Conservation (phyloP, 2,113 vertebrate species). For the Phylloscopus whistleri region DNA sequence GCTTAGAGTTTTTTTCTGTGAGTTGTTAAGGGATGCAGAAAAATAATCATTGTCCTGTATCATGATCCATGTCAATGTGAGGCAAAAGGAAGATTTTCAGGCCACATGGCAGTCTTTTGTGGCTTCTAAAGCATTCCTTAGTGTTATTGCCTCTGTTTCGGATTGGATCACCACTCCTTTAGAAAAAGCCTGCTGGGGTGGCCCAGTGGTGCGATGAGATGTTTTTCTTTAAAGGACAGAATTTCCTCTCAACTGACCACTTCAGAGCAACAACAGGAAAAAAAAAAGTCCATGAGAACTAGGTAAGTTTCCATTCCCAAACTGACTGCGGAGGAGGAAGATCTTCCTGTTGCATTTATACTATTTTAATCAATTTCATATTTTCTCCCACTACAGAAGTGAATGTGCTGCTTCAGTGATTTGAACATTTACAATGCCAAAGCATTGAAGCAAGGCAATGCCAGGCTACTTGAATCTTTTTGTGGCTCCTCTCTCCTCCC, state of each 20-base stretch:
- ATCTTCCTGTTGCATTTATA: constrained; percentile 31
- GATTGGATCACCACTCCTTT: background rate
- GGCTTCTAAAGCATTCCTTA: background rate
- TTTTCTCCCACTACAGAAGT: background rate
- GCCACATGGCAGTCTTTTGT: background rate
- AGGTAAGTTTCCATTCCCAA: constrained; percentile 51
- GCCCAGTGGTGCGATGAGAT: background rate
- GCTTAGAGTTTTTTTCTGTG: background rate
- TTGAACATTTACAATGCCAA: constrained; percentile 14
- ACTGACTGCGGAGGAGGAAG: background rate
- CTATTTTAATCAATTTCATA: constrained; percentile 37
- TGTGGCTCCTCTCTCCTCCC: background rate
- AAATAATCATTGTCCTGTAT: background rate
- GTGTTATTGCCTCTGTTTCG: background rate
- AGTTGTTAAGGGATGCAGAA: background rate
- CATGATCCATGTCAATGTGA: background rate
- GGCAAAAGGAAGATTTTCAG: background rate
- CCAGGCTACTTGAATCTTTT: background rate
- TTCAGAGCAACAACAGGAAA: background rate
- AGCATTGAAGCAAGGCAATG: background rate
- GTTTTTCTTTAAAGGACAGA: constrained; percentile 1
- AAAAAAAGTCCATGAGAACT: background rate
- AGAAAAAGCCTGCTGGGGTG: background rate
- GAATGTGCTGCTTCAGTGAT: constrained; percentile 23
- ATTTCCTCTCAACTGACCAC: background rate